Percentiles rank a stretch among this genome's conserved stretches.
Evolutionary conservation across 2,888 invertebrate genomes (phyloP).

Genomic region (Parthenolecanium corni): DNA sequence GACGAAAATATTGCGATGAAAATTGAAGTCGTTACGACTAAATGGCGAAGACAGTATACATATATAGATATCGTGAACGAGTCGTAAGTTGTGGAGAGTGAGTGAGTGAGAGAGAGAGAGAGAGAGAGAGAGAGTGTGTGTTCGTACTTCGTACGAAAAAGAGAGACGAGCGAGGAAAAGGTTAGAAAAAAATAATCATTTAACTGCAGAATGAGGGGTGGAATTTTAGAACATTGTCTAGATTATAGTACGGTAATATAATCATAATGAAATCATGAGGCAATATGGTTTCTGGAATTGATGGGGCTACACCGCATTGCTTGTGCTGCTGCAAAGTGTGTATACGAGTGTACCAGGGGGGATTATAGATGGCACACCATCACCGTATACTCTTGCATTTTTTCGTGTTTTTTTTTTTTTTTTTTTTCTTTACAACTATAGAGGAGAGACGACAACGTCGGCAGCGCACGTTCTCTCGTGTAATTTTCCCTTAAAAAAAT

Average conservation of each 20-base stretch:
- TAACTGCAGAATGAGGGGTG: conserved; percentile 6
- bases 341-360: neutral
- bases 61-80: too few species aligned
- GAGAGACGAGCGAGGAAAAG: neutral
- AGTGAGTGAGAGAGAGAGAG: neutral
- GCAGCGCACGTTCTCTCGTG: neutral
- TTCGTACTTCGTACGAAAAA: neutral
- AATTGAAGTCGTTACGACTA: conserved; percentile 8
- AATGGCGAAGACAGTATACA: neutral
- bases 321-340: neutral
- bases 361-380: conserved; percentile 8
- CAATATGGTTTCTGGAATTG: conserved; percentile 24
- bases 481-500: neutral
- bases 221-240: conserved; percentile 19
- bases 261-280: conserved; percentile 23
- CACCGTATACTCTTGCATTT: neutral
- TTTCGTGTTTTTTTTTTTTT: neutral
- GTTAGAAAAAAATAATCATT: conserved; percentile 4
- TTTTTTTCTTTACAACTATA: neutral
- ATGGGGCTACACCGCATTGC: neutral
- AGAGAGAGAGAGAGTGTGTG: neutral
- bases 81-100: too few species aligned
- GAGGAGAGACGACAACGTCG: neutral
- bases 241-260: conserved; percentile 21
- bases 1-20: conserved; percentile 18